phyloP scores from a whole-genome alignment of 2,888 invertebrate species.

The Archips crataeganus region DNA sequence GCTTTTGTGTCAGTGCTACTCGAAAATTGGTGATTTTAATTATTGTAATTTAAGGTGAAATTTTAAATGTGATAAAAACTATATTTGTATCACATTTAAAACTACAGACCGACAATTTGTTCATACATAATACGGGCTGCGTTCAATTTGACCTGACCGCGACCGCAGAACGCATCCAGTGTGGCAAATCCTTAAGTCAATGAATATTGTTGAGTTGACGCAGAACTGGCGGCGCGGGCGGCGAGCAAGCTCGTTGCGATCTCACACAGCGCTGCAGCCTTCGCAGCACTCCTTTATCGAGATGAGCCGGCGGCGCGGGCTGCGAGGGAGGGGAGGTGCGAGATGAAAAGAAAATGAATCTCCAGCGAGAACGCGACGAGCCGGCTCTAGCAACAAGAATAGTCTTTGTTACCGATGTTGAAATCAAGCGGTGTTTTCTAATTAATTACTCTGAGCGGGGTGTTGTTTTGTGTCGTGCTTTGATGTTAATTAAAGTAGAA shows the following conservation, averaged over 20 bases:
- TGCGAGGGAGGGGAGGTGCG: background rate
- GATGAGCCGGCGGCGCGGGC: slow-evolving; percentile 12
- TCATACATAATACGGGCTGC: no score
- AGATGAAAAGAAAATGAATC: slow-evolving; percentile 41
- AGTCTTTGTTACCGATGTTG: background rate
- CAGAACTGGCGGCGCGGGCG: background rate
- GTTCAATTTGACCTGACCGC: no score
- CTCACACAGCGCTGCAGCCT: slow-evolving; percentile 3
- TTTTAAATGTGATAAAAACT: no score
- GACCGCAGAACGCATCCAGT: no score
- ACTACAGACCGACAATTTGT: no score
- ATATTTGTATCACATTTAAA: no score
- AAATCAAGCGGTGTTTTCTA: slow-evolving; percentile 1
- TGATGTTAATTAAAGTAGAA: background rate
- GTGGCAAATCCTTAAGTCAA: no score
- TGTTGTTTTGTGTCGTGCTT: background rate
- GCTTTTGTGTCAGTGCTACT: no score
- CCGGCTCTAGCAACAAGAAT: background rate
- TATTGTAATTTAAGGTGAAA: no score
- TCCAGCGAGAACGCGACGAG: slow-evolving; percentile 25
- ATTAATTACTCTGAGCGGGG: background rate
- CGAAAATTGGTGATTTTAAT: no score
- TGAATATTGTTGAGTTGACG: no score
- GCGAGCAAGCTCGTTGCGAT: background rate
- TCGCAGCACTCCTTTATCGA: slow-evolving; percentile 25